These are phyloP conservation scores for Sebastes iracundus DNA, from an alignment of 2,797 vertebrate species.

Conservation along the genomic window DNA sequence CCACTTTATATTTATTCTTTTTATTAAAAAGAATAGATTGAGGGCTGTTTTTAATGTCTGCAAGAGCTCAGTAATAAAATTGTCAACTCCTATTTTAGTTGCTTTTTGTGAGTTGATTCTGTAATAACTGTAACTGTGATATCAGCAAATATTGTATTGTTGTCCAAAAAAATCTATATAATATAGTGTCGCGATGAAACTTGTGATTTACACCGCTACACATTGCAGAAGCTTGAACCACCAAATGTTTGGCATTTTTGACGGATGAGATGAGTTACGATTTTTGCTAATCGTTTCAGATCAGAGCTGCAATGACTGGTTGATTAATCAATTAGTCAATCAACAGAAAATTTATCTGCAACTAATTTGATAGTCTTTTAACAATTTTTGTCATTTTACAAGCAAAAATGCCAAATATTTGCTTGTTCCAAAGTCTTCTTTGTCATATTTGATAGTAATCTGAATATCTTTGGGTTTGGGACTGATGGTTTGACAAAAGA, in stretches of 20 bases:
- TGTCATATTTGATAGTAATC: not conserved
- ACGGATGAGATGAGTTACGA: not conserved
- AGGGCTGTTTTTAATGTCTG: too few species aligned
- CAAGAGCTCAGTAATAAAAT: too few species aligned
- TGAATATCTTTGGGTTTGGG: not conserved
- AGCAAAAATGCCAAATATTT: not conserved
- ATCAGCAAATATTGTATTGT: fast-evolving
- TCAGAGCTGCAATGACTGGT: too few species aligned
- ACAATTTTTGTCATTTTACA: not conserved
- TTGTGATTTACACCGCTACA: too few species aligned
- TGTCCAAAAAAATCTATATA: too few species aligned
- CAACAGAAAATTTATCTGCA: not conserved
- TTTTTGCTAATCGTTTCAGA: not conserved
- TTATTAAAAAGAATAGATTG: too few species aligned
- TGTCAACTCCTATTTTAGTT: too few species aligned
- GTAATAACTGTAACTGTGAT: too few species aligned
- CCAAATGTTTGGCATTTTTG: not conserved
- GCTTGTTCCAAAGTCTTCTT: not conserved
- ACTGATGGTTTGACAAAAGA: not conserved
- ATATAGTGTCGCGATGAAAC: too few species aligned
- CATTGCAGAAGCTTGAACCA: not conserved
- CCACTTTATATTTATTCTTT: too few species aligned
- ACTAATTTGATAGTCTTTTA: not conserved
- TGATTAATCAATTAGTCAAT: not conserved
- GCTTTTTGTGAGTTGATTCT: too few species aligned